Base-by-base conservation (phyloP, 2,113 vertebrate genomes). In the Salvator merianae region DNA sequence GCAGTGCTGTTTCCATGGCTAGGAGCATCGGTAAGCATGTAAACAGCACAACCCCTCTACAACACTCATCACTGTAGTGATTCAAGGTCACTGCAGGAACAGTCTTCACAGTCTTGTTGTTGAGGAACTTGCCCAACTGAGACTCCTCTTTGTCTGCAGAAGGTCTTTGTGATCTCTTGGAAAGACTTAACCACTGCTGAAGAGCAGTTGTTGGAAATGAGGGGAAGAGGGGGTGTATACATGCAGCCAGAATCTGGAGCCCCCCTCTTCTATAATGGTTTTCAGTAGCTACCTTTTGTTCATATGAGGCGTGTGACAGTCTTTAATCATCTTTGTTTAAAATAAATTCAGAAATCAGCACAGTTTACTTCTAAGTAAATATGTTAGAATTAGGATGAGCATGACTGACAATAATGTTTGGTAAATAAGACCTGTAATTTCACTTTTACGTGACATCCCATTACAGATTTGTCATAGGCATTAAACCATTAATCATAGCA, bases 401-500 rank as follows among this genome's bases (percentile, higher is more conserved):
- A 24, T 47, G 22, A 28, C 28, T 50, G 43, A n/a, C 43, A 16
- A 16, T 70, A 26, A 26, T 14, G 7, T 62, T 18, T 34, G 47
- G n/a, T 36, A 72, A 82, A 65, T 66, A 50, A 66, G 40, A 34
- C 26, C 36, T 66, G 4, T 83, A 22, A 75, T 16, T 66, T 30
- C 55, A 59, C 22, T 66, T 74, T 83, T 65, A 66, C 13, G 20
- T 13, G 40, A 16, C 40, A 20, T 30, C 10, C 14, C 36, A 72
- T 43, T 43, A 14, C 18, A 22, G 22, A 38, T 24, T 1, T 63
- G 30, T 40, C 38, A 22, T 47, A 47, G 4, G 24, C 7, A 40
- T 83, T 4, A 24, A 70, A 83, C 76, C 69, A 76, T 89, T 91
- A 87, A 90, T 90, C 59, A 83, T 79, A 73, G 83, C 55, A 32